Conservation (phyloP, 2,888 invertebrate genomes). For the Aquatica leii region DNA sequence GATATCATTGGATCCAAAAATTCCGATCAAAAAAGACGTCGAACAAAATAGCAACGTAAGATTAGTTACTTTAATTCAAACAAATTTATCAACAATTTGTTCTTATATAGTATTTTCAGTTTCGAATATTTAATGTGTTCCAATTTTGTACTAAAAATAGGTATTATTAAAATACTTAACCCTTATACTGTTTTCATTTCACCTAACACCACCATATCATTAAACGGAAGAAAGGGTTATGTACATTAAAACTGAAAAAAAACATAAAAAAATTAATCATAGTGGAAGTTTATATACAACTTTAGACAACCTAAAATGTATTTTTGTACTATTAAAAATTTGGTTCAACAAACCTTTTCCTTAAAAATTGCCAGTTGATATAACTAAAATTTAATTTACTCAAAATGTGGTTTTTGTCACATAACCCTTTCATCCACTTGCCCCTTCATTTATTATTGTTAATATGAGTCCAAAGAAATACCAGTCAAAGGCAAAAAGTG, state of each 20-base stretch:
- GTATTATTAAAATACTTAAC: constrained; percentile 10
- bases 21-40: constrained; percentile 11
- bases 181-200: constrained; percentile 7
- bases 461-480: too few relatives aligned
- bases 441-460: constrained; percentile 22
- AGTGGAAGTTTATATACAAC: background rate
- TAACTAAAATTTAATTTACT: constrained; percentile 10
- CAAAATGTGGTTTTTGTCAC: constrained; percentile 7
- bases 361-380: background rate
- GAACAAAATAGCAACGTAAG: constrained; percentile 6
- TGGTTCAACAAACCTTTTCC: constrained; percentile 1
- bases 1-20: too few relatives aligned
- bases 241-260: constrained; percentile 15
- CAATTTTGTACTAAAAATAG: background rate
- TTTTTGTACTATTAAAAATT: constrained; percentile 1
- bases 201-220: constrained; percentile 1
- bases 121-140: too few relatives aligned
- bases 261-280: constrained; percentile 3
- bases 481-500: too few relatives aligned
- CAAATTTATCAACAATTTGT: too few relatives aligned
- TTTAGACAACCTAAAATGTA: too few relatives aligned
- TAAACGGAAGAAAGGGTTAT: constrained; percentile 21
- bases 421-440: constrained; percentile 20
- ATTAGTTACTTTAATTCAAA: background rate
- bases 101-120: too few relatives aligned